Conservation (phyloP, 2,797 vertebrate species). For the Erethizon dorsatum region DNA sequence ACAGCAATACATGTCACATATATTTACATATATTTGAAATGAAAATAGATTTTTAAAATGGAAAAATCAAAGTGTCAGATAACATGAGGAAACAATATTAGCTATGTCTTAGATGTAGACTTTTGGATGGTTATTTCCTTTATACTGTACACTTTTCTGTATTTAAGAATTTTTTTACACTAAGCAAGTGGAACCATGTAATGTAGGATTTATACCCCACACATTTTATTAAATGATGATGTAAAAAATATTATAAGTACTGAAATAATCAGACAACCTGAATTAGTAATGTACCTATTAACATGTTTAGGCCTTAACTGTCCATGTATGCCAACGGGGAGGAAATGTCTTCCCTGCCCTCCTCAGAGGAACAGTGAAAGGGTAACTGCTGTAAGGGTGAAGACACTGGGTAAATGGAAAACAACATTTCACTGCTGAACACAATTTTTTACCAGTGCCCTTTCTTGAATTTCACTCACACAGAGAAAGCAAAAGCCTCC, state of each 20-base stretch:
- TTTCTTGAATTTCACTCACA: constrained; percentile 50
- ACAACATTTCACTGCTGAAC: not conserved
- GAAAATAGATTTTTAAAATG: not conserved
- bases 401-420: not conserved
- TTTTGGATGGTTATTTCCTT: not conserved
- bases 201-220: not conserved
- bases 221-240: not conserved
- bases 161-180: constrained; percentile 36
- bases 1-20: not conserved
- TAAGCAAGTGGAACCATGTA: not conserved
- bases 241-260: constrained; percentile 24
- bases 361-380: not conserved
- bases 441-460: constrained; percentile 53
- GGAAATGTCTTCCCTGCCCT: not conserved
- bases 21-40: constrained; percentile 9
- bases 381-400: not conserved
- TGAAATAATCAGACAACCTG: not conserved
- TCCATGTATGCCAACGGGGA: not conserved
- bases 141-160: not conserved
- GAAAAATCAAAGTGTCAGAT: not conserved
- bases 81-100: not conserved
- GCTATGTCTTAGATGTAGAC: not conserved
- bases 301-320: not conserved
- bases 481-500: constrained; percentile 98
- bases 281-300: not conserved